Base-by-base conservation (phyloP, 1,140 invertebrate species). In the Drosophila arawakana region DNA sequence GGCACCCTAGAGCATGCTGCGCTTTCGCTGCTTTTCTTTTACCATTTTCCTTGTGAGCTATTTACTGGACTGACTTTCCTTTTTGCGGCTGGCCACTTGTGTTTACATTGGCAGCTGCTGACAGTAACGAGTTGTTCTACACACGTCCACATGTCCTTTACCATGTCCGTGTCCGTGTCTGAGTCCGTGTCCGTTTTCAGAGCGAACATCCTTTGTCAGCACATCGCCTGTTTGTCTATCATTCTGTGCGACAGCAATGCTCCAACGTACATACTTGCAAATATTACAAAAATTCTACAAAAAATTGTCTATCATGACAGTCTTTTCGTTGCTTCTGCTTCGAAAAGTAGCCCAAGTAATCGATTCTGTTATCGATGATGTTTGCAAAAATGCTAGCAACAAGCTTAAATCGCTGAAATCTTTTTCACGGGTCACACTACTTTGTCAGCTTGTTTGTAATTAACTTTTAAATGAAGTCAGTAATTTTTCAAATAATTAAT, bases 41-140 rank as follows among this genome's bases (percentile, higher is more conserved):
- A 35, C 47, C 71, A 55, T 55, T 47, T 69, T 69, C 63, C 43
- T 73, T 55, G 49, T 49, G 58, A 79, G 76, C 71, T 75, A 79
- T 79, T 86, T 70, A 62, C 67, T 44, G 37, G 44, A 68, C 66
- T 71, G 61, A 68, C 67, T 63, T 83, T 72, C 76, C 76, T 78
- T 76, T 63, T 80, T 80, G 80, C 80, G 76, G 80, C 84, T 88
- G 70, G 65, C 83, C 83, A 89, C 78, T 89, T 89, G 78, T 89
- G 84, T 89, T 88, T 88, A 88, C 84, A 88, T 71, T 89, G 84
- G 84, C 84, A 88, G 80, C 74, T 84, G 75, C 73, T 84, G 84
- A 88, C 84, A 88, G 84, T 88, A 88, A 88, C 84, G 84, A 89
- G 84, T 84, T 88, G 77, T 89, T 88, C 84, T 70, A 84, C 80